phyloP scores from a whole-genome alignment of 2,113 vertebrate genomes.

The Xenopus borealis region DNA sequence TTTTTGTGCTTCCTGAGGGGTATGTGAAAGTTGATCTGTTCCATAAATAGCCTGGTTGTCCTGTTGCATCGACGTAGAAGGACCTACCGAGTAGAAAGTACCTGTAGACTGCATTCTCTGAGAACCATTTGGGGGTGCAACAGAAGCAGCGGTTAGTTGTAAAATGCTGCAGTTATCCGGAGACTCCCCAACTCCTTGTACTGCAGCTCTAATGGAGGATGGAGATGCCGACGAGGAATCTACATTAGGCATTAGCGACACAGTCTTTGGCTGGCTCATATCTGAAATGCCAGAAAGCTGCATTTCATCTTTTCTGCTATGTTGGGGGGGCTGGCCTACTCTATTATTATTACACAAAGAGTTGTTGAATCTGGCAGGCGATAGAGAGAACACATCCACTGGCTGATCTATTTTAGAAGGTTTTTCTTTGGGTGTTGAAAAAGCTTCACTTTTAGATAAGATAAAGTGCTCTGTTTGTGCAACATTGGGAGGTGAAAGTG shows the following conservation, averaged over 20 bases:
- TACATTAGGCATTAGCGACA: conserved; percentile 75
- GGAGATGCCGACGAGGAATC: conserved; percentile 75
- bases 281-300: conserved; percentile 67
- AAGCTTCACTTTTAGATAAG: conserved; percentile 76
- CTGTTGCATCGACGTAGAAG: conserved; percentile 74
- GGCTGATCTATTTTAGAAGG: conserved; percentile 63
- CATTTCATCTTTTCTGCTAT: conserved; percentile 60
- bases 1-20: conserved; percentile 52
- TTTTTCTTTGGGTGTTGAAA: conserved; percentile 80
- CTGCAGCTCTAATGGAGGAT: conserved; percentile 68
- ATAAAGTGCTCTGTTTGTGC: conserved; percentile 65
- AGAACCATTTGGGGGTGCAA: conserved; percentile 73
- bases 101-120: conserved; percentile 89
- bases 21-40: conserved; percentile 75
- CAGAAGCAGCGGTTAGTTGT: conserved; percentile 70
- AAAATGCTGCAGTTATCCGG: conserved; percentile 86
- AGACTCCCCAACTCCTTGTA: conserved; percentile 67
- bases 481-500: conserved; percentile 69
- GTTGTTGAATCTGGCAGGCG: conserved; percentile 56
- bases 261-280: conserved; percentile 71
- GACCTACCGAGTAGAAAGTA: conserved; percentile 86
- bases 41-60: conserved; percentile 90
- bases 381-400: conserved; percentile 49
- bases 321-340: conserved; percentile 53
- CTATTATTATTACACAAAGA: conserved; percentile 66